A percentile compares a stretch with the other conserved stretches of the same genome.
phyloP scores from a whole-genome alignment of 1,140 invertebrate species.

The Bombus waltoni region DNA sequence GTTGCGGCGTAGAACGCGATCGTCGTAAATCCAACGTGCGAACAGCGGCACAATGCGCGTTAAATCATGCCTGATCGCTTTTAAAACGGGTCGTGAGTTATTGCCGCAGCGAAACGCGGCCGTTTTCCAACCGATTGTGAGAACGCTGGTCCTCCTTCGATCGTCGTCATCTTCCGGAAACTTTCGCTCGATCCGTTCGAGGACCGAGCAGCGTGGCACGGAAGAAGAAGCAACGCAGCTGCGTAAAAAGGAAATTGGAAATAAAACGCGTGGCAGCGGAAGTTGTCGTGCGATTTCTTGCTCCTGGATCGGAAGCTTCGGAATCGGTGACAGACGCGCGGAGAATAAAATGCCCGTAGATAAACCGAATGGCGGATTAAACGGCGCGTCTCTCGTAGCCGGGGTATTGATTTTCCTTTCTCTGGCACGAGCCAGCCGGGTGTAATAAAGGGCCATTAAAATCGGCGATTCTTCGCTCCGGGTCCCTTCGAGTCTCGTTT shows the following conservation, averaged over 20 bases:
- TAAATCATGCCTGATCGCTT: slow-evolving; percentile 74
- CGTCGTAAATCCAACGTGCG: slow-evolving; percentile 75
- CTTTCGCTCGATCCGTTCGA: background rate
- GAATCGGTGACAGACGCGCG: background rate
- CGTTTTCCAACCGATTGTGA: slow-evolving; percentile 22
- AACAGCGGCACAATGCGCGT: slow-evolving; percentile 72
- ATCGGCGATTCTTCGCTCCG: slow-evolving; percentile 61
- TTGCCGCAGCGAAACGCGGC: slow-evolving; percentile 47
- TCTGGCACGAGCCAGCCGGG: slow-evolving; percentile 41
- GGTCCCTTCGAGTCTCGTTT: slow-evolving; percentile 34
- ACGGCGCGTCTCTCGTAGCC: slow-evolving; percentile 32
- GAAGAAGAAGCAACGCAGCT: too few relatives aligned
- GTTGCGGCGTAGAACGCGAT: slow-evolving; percentile 53
- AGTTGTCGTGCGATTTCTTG: too few relatives aligned
- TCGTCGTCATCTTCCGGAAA: background rate
- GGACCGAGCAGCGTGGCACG: too few relatives aligned
- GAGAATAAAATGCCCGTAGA: slow-evolving; percentile 25
- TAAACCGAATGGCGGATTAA: slow-evolving; percentile 58
- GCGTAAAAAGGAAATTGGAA: too few relatives aligned
- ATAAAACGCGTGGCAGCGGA: too few relatives aligned
- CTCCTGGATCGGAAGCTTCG: too few relatives aligned
- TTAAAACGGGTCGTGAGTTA: slow-evolving; percentile 72
- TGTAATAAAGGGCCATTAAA: slow-evolving; percentile 69
- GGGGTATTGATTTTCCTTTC: slow-evolving; percentile 65
- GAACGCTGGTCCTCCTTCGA: background rate